Base-by-base conservation (phyloP, 1,140 invertebrate genomes). In the Rhizoglyphus robini region DNA sequence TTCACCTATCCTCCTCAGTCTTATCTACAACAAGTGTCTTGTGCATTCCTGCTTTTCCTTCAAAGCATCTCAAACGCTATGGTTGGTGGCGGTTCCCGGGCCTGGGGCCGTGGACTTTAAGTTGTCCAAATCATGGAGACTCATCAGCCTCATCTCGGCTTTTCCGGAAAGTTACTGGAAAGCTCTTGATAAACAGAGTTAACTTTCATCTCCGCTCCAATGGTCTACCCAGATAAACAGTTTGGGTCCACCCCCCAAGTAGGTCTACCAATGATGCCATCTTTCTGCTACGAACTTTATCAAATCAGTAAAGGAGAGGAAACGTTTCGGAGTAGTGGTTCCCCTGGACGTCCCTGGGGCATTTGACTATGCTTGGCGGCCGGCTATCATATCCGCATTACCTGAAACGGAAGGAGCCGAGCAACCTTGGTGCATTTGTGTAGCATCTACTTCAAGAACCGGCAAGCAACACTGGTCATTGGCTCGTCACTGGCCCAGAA, bases 161-260 rank as follows among this genome's bases (percentile, higher is more conserved):
- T 3, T 67, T 2, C n/a, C n/a, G 66, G 66, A 5, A 66, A 67
- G 32, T 30, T 67, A 3, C 29, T 67, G 29, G 65, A 67, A 66
- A 68, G 18, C 32, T 67, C 5, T 15, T 65, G n/a, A 60, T 8
- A 4, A 34, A 64, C 4, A 60, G 62, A 60, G 3, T 64, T 5
- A n/a, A 49, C 3, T 41, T 41, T 18, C 20, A 27, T 3, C 8
- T 18, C 5, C 46, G 23, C 20, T 13, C 5, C 15, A 8, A 11
- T 5, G 25, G n/a, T 25, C 3, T 11, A 13, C 32, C 63, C 58
- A 11, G 20, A 65, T 11, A 65, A 65, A 18, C 64, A 65, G 31
- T 65, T 63, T 61, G 64, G 64, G 3, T 65, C 63, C 34, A 65
- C 61, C 3, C 49, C n/a, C n/a, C 41, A 8, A 38, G 49, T 23